phyloP scores from a whole-genome alignment of 1,140 invertebrate genomes.

The Nautilus pompilius region DNA sequence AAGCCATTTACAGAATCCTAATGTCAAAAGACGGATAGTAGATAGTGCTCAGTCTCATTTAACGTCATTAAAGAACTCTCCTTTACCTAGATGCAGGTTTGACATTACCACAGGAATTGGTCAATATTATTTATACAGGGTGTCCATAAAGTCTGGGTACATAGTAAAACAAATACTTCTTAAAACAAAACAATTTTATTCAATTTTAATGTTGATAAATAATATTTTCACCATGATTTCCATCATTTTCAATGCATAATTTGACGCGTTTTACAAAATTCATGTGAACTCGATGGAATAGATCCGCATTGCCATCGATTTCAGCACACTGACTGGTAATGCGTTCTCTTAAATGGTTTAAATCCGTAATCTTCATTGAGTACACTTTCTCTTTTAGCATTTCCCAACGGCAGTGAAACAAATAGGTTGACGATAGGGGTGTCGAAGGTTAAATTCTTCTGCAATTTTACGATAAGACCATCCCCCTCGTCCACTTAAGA shows the following conservation, averaged over 20 bases:
- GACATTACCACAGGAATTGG: too few relatives aligned
- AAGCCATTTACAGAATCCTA: too few relatives aligned
- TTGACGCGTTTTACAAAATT: background rate
- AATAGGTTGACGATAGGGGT: background rate
- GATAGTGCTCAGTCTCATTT: too few relatives aligned
- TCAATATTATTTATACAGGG: too few relatives aligned
- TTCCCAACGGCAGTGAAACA: background rate
- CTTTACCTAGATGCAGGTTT: too few relatives aligned
- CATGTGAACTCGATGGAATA: background rate
- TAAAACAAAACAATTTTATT: background rate
- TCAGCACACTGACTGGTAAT: background rate
- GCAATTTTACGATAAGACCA: background rate
- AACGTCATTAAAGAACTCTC: too few relatives aligned
- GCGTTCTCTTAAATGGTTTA: background rate
- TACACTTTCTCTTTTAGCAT: background rate
- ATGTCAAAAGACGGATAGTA: too few relatives aligned
- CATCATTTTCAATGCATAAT: background rate
- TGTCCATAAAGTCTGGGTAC: background rate
- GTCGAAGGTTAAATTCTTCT: background rate
- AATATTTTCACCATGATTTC: background rate
- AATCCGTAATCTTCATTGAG: background rate
- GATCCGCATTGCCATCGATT: background rate
- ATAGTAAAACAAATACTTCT: background rate
- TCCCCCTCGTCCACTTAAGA: background rate
- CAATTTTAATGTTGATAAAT: background rate